phyloP scores from a whole-genome alignment of 2,113 vertebrate genomes.

The Hippoglossus stenolepis region DNA sequence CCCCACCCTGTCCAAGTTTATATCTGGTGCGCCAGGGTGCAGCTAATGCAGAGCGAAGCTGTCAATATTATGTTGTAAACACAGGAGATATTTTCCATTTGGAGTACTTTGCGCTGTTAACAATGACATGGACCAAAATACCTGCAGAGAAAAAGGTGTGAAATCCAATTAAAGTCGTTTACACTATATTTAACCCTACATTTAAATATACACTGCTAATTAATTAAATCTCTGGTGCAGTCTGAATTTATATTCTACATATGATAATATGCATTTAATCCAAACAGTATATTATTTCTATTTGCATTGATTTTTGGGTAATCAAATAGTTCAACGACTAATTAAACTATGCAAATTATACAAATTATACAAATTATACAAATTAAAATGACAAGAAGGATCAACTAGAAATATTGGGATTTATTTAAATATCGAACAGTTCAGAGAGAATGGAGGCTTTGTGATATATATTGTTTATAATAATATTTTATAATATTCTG shows the following conservation, averaged over 20 bases:
- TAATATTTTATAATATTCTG: no score
- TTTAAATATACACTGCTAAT: not conserved
- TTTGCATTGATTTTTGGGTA: no score
- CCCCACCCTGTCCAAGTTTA: constrained; percentile 59
- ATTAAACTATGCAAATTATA: no score
- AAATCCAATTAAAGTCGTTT: constrained; percentile 25
- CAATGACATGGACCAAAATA: constrained; percentile 47
- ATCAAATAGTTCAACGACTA: no score
- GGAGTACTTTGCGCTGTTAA: constrained; percentile 51
- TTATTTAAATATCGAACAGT: no score
- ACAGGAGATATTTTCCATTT: constrained; percentile 61
- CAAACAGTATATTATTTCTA: no score
- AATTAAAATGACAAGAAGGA: no score
- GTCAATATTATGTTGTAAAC: constrained; percentile 76
- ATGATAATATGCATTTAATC: no score
- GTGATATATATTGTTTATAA: no score
- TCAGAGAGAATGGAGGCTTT: no score
- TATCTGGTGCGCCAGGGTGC: constrained; percentile 58
- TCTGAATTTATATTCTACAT: not conserved
- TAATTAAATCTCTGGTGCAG: not conserved
- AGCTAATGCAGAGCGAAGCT: constrained; percentile 58
- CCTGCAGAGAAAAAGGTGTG: constrained; percentile 18
- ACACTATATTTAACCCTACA: not conserved
- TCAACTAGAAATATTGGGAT: no score
- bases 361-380: no score